phyloP scores from a whole-genome alignment of 37 sponge, comb jelly and placozoan genomes.

The Haliclona indistincta region DNA sequence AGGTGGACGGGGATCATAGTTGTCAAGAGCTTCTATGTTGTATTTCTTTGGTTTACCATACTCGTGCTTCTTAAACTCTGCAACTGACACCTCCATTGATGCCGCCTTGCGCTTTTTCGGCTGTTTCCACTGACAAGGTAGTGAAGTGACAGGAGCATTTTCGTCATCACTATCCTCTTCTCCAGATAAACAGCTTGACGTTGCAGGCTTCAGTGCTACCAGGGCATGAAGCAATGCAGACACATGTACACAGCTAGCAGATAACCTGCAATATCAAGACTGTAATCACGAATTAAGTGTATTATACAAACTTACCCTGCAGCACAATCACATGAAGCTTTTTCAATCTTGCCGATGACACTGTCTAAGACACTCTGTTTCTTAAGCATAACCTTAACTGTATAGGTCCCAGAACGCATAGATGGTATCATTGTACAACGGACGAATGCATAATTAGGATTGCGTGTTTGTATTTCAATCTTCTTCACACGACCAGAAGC shows the following conservation, averaged over 20 bases:
- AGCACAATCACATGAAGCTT: slow-evolving; percentile 6
- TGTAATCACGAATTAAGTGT: not conserved
- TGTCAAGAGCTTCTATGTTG: not conserved
- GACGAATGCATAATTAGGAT: slow-evolving; percentile 48
- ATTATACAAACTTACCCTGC: slow-evolving; percentile 22
- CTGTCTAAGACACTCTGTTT: slow-evolving; percentile 23
- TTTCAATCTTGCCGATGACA: slow-evolving; percentile 24
- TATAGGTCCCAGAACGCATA: slow-evolving; percentile 42
- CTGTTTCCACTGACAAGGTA: slow-evolving; percentile 31
- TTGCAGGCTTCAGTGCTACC: not conserved
- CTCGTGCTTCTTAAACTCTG: slow-evolving; percentile 16
- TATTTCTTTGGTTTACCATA: slow-evolving; percentile 20
- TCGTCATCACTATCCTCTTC: not conserved
- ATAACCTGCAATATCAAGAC: not conserved
- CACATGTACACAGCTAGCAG: slow-evolving; percentile 26
- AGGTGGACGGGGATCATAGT: slow-evolving; percentile 26
- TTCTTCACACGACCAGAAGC: slow-evolving; percentile 26
- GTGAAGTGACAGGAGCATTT: slow-evolving; percentile 14
- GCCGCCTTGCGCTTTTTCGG: slow-evolving; percentile 14
- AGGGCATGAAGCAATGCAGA: slow-evolving; percentile 19
- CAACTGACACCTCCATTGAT: slow-evolving; percentile 2
- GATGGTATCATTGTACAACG: slow-evolving; percentile 35
- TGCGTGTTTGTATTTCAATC: slow-evolving; percentile 4
- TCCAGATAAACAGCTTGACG: not conserved
- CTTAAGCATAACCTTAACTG: slow-evolving; percentile 28